Evolutionary conservation across 2,797 vertebrate species (phyloP).

Genomic region (Scomberomorus guttatus): DNA sequence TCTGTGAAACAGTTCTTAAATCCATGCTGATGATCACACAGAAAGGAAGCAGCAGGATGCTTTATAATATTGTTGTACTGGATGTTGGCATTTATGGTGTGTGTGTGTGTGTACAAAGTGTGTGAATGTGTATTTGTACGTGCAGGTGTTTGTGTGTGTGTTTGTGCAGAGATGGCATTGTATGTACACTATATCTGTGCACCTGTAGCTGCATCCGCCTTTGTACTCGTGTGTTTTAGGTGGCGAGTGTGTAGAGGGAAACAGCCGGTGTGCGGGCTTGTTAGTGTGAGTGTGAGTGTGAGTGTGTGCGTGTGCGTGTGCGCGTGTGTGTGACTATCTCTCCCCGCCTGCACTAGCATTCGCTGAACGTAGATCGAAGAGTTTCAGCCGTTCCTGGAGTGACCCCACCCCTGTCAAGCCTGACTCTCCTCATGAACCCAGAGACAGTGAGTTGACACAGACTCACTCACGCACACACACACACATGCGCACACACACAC

Average conservation of each 20-base stretch:
- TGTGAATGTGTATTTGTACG: constrained; percentile 11
- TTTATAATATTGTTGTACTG: not conserved
- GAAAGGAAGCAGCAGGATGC: constrained; percentile 3
- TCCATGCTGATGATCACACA: not conserved
- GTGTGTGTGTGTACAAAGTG: constrained; percentile 18
- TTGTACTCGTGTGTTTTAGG: constrained; percentile 50
- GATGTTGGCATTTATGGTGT: constrained; percentile 10
- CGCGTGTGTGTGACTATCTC: constrained; percentile 81
- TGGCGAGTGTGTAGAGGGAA: constrained; percentile 38
- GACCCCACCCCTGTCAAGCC: constrained; percentile 98
- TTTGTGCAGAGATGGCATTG: constrained; percentile 36
- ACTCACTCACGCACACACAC: constrained; percentile 39
- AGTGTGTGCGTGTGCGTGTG: constrained; percentile 46
- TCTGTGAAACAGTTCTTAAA: constrained; percentile 24
- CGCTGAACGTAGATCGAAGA: constrained; percentile 97
- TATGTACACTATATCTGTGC: constrained; percentile 45
- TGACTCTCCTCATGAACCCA: constrained; percentile 94
- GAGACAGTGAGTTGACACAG: constrained; percentile 94
- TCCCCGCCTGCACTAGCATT: constrained; percentile 89
- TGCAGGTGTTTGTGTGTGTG: constrained; percentile 40
- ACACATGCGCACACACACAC: constrained; percentile 26
- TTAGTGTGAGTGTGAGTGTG: constrained; percentile 45
- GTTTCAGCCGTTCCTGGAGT: constrained; percentile 99
- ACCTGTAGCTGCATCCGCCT: constrained; percentile 49
- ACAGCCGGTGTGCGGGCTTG: constrained; percentile 33